These are phyloP conservation scores for Rhinophrynus dorsalis DNA, from an alignment of 2,797 vertebrate genomes.

Conservation along the genomic window DNA sequence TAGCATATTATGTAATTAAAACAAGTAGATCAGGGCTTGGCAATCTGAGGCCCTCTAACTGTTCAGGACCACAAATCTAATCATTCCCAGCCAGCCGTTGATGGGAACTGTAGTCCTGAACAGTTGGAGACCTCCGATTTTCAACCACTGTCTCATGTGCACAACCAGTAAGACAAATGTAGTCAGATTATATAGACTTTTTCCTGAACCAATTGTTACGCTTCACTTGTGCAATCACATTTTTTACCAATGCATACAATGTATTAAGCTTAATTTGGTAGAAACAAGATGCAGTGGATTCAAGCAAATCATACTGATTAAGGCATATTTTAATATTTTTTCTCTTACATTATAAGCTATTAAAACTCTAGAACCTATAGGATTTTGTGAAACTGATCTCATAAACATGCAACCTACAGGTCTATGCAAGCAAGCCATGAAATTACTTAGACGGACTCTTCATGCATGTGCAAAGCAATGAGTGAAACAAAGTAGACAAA, in stretches of 20 bases:
- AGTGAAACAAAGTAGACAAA: too few relatives aligned
- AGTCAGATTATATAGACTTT: background rate
- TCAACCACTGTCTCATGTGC: background rate
- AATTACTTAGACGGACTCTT: background rate
- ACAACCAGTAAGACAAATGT: background rate
- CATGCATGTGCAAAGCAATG: conserved; percentile 25
- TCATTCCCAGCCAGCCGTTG: too few relatives aligned
- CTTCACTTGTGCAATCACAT: background rate
- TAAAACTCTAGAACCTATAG: too few relatives aligned
- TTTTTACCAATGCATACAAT: background rate
- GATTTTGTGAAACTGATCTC: background rate
- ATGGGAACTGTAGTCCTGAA: too few relatives aligned
- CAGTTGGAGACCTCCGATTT: too few relatives aligned
- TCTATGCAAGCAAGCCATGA: conserved; percentile 12
- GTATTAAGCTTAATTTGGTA: background rate
- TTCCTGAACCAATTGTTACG: background rate
- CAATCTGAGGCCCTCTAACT: too few relatives aligned
- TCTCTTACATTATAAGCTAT: too few relatives aligned
- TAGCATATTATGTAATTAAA: background rate
- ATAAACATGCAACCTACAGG: conserved; percentile 26
- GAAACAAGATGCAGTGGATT: conserved; percentile 1
- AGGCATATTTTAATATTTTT: background rate
- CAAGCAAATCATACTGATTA: background rate
- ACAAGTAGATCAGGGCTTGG: too few relatives aligned
- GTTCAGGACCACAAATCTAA: too few relatives aligned